Evolutionary conservation across 2,113 vertebrate species (phyloP), one percentile per base, ranked within the genome.

Genomic region (Lepidiolamprologus cunningtoni): DNA sequence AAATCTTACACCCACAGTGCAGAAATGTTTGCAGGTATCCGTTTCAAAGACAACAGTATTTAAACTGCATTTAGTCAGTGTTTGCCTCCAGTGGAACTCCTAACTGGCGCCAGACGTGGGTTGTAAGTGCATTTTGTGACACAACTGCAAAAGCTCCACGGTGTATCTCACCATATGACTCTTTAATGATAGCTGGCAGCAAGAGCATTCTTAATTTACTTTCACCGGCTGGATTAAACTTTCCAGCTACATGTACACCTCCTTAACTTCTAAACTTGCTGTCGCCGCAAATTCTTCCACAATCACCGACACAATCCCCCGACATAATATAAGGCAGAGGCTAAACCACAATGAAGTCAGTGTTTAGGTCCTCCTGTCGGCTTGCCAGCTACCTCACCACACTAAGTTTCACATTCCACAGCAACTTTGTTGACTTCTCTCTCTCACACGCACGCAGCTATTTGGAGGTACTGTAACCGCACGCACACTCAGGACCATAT

Each of bases 341-440:
- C 93, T 89, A 90, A 92, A 91, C 94, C 93, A 93, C 94, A 94
- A 92, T 93, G 93, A 94, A 95, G 94, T 94, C 93, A 92, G 92
- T 93, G 94, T 94, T 94, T 93, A 92, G 90, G 93, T 92, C 89
- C 54, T 19, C 71, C 82, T 84, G 87, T 83, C 16, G 12, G 61
- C 80, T 80, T 89, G 91, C 95, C 93, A 93, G 87, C 91, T 89
- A 87, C 92, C 73, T 89, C 90, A 76, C 89, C 93, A 82, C 94
- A 90, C 87, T 88, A 89, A 37, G 90, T 90, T 91, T 94, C 86
- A 87, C 95, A 94, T 95, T 95, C 95, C 93, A 86, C 79, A 33
- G 86, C 86, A 91, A 91, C 89, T 93, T 92, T 92, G 9, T 61
- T 87, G 83, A 92, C 90, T 92, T 82, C 86, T 86, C 52, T 42